Base-by-base conservation (phyloP, 2,888 invertebrate genomes). In the Panorpa germanica region DNA sequence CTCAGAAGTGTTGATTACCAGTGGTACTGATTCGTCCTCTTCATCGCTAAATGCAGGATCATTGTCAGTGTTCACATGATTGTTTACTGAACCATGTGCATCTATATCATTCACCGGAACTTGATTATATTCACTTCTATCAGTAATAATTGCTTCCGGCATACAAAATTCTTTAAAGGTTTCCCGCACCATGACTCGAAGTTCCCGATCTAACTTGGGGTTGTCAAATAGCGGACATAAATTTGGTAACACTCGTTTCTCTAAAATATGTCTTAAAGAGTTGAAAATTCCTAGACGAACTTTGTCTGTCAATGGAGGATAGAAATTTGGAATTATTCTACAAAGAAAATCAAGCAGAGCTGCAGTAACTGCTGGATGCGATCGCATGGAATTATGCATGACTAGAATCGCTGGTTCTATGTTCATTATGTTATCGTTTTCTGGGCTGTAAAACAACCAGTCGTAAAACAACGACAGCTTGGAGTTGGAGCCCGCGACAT, bases 131-230 rank as follows among this genome's bases (percentile, higher is more conserved):
- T n/a, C n/a, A n/a, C n/a, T n/a, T n/a, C n/a, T n/a, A n/a, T n/a
- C n/a, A n/a, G n/a, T n/a, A n/a, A n/a, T n/a, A n/a, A n/a, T n/a
- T n/a, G 7, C 20, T 19, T 63, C 62, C 31, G 58, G 55, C 34
- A 62, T 62, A 47, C 81, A 83, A 53, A 93, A 93, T 54, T 93
- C 91, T 44, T 77, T 74, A 49, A 95, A 95, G 22, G 81, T 83
- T 46, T 88, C 86, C 38, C 81, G 67, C 22, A 95, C 80, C 53
- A 88, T 74, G 36, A 68, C 66, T 36, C 66, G 53, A 32, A 74
- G 48, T 39, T 74, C 73, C 38, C 60, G 55, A 48, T 74, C 74
- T 34, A 74, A 45, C 43, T 70, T 70, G 5, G 63, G 61, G 49
- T 63, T 41, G 52, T 55, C 46, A 61, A 58, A 43, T 33, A 63